Conservation (phyloP, 2,113 vertebrate genomes). For the Pipra filicauda region DNA sequence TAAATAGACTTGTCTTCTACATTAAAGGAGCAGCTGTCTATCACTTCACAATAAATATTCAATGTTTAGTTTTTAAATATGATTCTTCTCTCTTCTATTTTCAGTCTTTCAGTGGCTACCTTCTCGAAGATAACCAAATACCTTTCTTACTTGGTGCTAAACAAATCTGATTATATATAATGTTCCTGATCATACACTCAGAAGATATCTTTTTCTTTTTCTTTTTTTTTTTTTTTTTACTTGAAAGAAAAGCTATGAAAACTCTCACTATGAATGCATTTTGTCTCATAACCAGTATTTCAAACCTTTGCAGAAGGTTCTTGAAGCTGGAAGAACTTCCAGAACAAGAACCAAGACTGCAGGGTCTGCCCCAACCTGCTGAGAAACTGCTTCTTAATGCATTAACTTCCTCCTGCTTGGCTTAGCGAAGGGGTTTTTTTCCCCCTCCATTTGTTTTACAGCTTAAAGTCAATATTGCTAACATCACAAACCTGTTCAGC, state of each 20-base stretch:
- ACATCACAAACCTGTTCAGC: neutral
- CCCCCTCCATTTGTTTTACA: neutral
- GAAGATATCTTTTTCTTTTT: neutral
- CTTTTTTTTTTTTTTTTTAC: neutral
- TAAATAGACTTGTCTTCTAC: neutral
- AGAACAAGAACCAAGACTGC: neutral
- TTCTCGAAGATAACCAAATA: neutral
- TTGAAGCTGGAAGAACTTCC: neutral
- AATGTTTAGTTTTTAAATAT: neutral
- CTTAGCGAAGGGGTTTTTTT: fast-evolving
- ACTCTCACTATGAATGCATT: neutral
- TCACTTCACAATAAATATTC: neutral
- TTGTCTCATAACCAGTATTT: neutral
- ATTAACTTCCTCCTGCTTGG: neutral
- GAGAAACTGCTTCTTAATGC: neutral
- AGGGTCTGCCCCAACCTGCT: neutral
- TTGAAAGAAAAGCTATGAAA: neutral
- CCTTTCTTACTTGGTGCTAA: neutral
- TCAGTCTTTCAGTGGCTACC: neutral
- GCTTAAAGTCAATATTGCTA: neutral
- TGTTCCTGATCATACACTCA: neutral
- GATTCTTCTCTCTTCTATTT: neutral
- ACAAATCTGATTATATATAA: neutral
- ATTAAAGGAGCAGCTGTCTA: neutral
- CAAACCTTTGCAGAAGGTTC: neutral